phyloP scores from a whole-genome alignment of 2,113 vertebrate species.

The Tragelaphus imberbis region DNA sequence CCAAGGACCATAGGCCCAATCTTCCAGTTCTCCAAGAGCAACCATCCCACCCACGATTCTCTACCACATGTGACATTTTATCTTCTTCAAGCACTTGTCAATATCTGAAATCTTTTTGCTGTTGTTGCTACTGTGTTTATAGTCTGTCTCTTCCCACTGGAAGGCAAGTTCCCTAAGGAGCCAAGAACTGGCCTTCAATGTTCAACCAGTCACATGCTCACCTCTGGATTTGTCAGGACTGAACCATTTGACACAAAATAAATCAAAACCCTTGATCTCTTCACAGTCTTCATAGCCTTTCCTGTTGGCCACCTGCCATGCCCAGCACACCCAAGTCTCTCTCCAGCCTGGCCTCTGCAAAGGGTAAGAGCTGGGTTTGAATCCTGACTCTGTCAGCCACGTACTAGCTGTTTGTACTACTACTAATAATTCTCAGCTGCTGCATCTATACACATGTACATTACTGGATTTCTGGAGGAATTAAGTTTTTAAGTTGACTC shows the following conservation, averaged over 20 bases:
- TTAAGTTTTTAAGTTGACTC: neutral
- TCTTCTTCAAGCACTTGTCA: neutral
- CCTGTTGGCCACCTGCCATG: neutral
- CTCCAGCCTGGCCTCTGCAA: neutral
- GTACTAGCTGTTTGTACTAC: neutral
- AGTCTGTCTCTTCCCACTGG: neutral
- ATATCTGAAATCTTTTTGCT: neutral
- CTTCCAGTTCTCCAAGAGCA: neutral
- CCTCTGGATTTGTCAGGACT: neutral
- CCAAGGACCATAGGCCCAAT: neutral
- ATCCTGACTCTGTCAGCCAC: neutral
- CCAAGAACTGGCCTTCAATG: neutral
- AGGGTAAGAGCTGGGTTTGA: neutral
- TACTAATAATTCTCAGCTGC: neutral
- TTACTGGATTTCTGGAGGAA: neutral
- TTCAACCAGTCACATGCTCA: neutral
- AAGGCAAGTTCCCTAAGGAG: neutral
- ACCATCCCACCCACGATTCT: neutral
- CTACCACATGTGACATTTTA: neutral
- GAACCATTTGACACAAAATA: neutral
- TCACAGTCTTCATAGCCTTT: neutral
- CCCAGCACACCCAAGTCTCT: neutral
- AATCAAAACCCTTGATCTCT: neutral
- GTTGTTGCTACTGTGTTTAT: neutral
- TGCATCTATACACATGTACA: neutral